A percentile compares a stretch with the other conserved stretches of the same genome.
Evolutionary conservation across 2,888 invertebrate species (phyloP).

Genomic region (Drosophila anomalipes): DNA sequence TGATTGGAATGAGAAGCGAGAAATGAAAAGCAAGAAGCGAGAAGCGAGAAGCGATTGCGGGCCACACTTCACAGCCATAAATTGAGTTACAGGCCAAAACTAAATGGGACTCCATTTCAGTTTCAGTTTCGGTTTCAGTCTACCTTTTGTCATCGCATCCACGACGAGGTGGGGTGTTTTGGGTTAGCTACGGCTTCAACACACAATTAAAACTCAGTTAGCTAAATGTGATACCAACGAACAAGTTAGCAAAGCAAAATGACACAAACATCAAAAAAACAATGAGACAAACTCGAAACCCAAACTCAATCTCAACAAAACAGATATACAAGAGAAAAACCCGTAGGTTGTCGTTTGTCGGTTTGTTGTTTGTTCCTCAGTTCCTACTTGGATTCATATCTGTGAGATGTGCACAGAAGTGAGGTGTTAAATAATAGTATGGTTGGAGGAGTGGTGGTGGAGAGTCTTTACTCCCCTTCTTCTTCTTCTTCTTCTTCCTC

Average conservation of each 20-base stretch:
- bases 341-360: not conserved
- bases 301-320: slow-evolving; percentile 2
- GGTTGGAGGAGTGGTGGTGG: not conserved
- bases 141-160: slow-evolving; percentile 53
- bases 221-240: slow-evolving; percentile 61
- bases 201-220: slow-evolving; percentile 72
- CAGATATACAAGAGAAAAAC: slow-evolving; percentile 5
- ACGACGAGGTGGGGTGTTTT: slow-evolving; percentile 8
- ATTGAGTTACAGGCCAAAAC: slow-evolving; percentile 63
- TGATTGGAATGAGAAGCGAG: not conserved
- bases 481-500: not conserved
- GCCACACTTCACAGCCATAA: slow-evolving; percentile 52
- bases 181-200: not conserved
- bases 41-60: slow-evolving; percentile 6
- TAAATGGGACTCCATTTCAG: slow-evolving; percentile 58
- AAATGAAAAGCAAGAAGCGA: not conserved
- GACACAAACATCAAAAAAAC: slow-evolving; percentile 38
- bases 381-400: slow-evolving; percentile 6
- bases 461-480: not conserved
- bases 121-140: slow-evolving; percentile 32
- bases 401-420: slow-evolving; percentile 5
- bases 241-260: slow-evolving; percentile 58
- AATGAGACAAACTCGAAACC: slow-evolving; percentile 20
- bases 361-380: not conserved
- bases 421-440: slow-evolving; percentile 8